Evolutionary conservation across 2,113 vertebrate species (phyloP).

Genomic region (Eurypyga helias): DNA sequence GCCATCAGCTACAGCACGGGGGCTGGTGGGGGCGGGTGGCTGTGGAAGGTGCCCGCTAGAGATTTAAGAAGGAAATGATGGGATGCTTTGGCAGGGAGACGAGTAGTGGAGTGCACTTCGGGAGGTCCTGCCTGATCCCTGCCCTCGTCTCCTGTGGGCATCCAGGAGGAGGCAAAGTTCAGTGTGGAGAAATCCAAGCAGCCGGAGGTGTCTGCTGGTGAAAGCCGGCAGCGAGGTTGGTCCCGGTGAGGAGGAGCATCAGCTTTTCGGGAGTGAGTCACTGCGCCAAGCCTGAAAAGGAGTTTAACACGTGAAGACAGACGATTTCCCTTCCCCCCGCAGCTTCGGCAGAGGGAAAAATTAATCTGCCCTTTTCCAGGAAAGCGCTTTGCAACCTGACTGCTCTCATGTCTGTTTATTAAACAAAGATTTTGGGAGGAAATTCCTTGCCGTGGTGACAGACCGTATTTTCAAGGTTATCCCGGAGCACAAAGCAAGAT

Average conservation of each 20-base stretch:
- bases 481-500: not conserved
- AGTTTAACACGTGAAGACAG: not conserved
- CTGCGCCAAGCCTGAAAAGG: not conserved
- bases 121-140: not conserved
- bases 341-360: not conserved
- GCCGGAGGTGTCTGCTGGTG: not conserved
- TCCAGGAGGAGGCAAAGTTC: not conserved
- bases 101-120: rapidly evolving
- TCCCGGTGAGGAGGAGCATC: not conserved
- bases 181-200: not conserved
- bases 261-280: not conserved
- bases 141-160: rapidly evolving
- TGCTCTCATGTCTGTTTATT: not conserved
- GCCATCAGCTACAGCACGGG: not conserved
- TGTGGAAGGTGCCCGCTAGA: not conserved
- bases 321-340: not conserved
- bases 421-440: not conserved
- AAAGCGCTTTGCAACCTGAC: not conserved
- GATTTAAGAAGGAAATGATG: not conserved
- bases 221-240: not conserved
- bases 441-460: not conserved
- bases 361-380: not conserved
- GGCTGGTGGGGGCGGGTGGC: not conserved
- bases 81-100: not conserved
- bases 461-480: not conserved